Evolutionary conservation across 1,140 invertebrate species (phyloP).

Genomic region (Metaphire vulgaris): DNA sequence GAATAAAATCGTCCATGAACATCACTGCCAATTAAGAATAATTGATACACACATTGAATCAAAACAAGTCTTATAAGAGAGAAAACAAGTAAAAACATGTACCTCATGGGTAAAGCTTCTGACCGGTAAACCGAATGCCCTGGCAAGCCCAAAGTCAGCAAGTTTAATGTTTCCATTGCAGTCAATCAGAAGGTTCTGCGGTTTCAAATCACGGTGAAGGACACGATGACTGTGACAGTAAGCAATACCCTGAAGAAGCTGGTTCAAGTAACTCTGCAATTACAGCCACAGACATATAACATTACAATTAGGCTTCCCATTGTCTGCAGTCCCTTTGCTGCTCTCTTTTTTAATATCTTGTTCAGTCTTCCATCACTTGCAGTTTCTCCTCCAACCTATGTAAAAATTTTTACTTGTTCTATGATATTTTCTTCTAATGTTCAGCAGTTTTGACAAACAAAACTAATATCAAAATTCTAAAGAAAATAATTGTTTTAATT

Average conservation of each 20-base stretch:
- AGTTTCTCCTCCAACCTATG: too few species aligned
- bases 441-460: too few species aligned
- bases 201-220: slow-evolving; percentile 93
- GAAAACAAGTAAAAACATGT: slow-evolving; percentile 21
- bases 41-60: neutral
- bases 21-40: too few species aligned
- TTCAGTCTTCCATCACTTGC: too few species aligned
- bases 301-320: too few species aligned
- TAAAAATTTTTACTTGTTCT: slow-evolving; percentile 2
- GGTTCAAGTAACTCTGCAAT: slow-evolving; percentile 66
- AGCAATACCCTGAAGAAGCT: slow-evolving; percentile 85
- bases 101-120: slow-evolving; percentile 95
- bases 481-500: too few species aligned
- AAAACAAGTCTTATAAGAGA: neutral
- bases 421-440: too few species aligned
- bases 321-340: too few species aligned
- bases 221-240: slow-evolving; percentile 92
- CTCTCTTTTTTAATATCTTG: too few species aligned
- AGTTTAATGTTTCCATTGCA: slow-evolving; percentile 67
- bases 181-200: slow-evolving; percentile 82
- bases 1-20: too few species aligned
- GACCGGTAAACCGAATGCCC: slow-evolving; percentile 84
- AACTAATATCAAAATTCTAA: too few species aligned
- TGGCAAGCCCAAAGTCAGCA: slow-evolving; percentile 94
- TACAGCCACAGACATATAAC: slow-evolving; percentile 60